A percentile compares a stretch with the other conserved stretches of the same genome.
phyloP scores from a whole-genome alignment of 2,797 vertebrate genomes.

The Pelochelys cantorii region DNA sequence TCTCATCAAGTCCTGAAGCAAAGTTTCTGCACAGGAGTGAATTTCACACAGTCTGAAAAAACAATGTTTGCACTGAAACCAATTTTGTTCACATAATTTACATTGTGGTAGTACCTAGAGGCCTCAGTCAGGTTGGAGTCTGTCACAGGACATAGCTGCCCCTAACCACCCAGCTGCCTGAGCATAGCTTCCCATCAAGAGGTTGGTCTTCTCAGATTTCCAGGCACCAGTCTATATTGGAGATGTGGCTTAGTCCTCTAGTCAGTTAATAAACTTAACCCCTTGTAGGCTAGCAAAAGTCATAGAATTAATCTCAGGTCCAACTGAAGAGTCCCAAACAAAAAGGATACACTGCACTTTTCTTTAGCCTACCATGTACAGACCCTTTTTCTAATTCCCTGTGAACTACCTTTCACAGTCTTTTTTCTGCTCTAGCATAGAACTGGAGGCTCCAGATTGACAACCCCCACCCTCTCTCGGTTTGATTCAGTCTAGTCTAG shows the following conservation, averaged over 20 bases:
- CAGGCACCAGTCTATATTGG: neutral
- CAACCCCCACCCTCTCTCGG: neutral
- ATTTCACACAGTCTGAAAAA: neutral
- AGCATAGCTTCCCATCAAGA: neutral
- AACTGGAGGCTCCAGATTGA: neutral
- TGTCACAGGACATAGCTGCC: neutral
- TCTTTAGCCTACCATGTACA: neutral
- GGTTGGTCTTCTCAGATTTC: neutral
- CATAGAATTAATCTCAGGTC: too few species aligned
- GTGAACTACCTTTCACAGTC: neutral
- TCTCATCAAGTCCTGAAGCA: neutral
- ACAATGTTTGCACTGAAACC: neutral
- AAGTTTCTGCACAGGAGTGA: neutral
- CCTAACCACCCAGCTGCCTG: neutral
- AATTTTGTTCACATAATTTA: neutral
- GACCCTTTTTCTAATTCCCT: neutral
- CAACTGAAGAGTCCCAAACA: neutral
- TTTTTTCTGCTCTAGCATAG: neutral
- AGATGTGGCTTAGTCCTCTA: neutral
- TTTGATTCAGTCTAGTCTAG: too few species aligned
- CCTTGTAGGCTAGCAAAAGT: neutral
- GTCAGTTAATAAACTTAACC: neutral
- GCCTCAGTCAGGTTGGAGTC: neutral
- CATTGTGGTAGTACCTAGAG: accelerated
- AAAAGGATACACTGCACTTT: neutral